phyloP scores from a whole-genome alignment of 2,797 vertebrate species.

The Psittacula echo region DNA sequence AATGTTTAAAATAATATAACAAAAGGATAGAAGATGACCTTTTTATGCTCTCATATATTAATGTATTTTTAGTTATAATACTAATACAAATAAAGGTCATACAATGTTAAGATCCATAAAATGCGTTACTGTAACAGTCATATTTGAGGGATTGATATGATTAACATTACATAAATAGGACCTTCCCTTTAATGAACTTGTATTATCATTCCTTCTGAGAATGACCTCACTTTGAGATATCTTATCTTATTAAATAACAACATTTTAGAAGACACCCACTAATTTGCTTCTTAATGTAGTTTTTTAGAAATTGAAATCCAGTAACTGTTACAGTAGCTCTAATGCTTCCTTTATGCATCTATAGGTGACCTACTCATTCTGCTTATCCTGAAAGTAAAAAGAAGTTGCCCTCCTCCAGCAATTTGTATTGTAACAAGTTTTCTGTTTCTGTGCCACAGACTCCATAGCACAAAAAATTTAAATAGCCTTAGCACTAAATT shows the following conservation, averaged over 20 bases:
- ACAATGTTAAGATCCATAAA: slow-evolving; percentile 1
- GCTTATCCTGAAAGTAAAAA: background rate
- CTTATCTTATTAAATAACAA: slow-evolving; percentile 21
- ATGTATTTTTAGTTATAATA: slow-evolving; percentile 21
- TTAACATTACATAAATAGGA: slow-evolving; percentile 24
- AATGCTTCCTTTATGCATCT: background rate
- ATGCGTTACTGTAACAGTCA: background rate
- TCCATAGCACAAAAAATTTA: background rate
- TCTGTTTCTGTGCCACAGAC: background rate
- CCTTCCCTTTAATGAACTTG: slow-evolving; percentile 23
- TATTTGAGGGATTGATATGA: slow-evolving; percentile 45
- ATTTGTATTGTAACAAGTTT: background rate
- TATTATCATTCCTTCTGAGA: slow-evolving; percentile 10
- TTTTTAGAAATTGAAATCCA: slow-evolving; percentile 34
- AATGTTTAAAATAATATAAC: background rate
- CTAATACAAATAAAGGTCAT: slow-evolving; percentile 27
- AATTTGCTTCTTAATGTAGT: slow-evolving; percentile 38
- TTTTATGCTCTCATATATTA: slow-evolving; percentile 5
- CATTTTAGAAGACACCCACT: background rate
- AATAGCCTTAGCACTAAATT: background rate
- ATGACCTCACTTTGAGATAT: slow-evolving; percentile 25
- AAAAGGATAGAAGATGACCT: background rate
- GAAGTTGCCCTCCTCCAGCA: background rate
- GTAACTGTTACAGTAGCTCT: background rate
- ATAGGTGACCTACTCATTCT: background rate